phyloP scores from a whole-genome alignment of 2,797 vertebrate species.

The Carduelis carduelis region DNA sequence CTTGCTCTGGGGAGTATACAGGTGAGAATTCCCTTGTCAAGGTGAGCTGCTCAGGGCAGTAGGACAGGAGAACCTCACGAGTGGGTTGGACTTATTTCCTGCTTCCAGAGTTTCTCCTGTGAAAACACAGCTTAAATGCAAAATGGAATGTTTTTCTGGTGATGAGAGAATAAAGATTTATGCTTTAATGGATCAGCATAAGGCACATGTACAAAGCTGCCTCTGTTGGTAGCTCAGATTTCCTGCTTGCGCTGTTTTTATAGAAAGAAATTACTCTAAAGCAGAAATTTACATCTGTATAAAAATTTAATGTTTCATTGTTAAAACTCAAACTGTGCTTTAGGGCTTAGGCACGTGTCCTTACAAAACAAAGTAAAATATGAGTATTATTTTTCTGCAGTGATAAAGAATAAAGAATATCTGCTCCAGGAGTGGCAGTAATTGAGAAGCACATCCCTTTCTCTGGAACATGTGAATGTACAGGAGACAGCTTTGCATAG shows the following conservation, averaged over 20 bases:
- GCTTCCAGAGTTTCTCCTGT: not conserved
- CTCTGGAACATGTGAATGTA: not conserved
- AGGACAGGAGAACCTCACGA: not conserved
- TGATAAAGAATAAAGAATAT: not conserved
- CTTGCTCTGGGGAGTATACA: not conserved
- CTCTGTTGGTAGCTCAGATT: not conserved
- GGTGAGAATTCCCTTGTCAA: not conserved
- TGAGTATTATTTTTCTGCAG: not conserved
- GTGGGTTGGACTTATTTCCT: not conserved
- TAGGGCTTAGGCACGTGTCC: not conserved
- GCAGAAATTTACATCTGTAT: not conserved
- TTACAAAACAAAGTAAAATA: not conserved
- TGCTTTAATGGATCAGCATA: not conserved
- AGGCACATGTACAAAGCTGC: not conserved
- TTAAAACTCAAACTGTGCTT: not conserved
- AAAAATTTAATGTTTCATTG: not conserved
- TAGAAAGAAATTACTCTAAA: not conserved
- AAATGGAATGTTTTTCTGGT: not conserved
- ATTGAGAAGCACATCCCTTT: not conserved
- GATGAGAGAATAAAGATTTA: not conserved
- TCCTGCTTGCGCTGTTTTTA: not conserved
- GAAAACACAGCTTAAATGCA: not conserved
- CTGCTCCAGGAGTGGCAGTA: not conserved
- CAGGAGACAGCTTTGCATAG: not conserved
- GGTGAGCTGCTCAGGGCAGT: not conserved